Base-by-base conservation (phyloP, 1,140 invertebrate species). In the Drosophila eugracilis region DNA sequence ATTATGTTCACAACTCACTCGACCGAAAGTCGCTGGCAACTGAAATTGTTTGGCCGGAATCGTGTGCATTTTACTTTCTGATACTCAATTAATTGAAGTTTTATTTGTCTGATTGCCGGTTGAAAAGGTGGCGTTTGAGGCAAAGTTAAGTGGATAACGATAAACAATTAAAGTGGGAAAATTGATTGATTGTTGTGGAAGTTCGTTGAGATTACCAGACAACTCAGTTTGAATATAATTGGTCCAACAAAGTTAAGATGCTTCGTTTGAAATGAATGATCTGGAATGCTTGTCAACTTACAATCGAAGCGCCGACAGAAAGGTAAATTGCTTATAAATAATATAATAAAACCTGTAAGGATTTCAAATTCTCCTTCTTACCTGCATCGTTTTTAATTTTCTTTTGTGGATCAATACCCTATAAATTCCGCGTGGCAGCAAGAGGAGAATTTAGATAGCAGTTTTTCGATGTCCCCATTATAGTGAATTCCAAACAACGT, bases 21-120 rank as follows among this genome's bases (percentile, higher is more conserved):
- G 41, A 5, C 14, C 41, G 24, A 50, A 49, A 30, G 24, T 37
- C 10, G 21, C 37, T 12, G 45, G 34, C 45, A 44, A 21, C 22
- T 6, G 37, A 42, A 67, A 67, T 67, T 32, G 60, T 67, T 67
- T 41, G 54, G 30, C 55, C 47, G 55, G 59, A 52, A 66, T 66
- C 78, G 66, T 59, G 41, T 50, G 14, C 49, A 65, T 59, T 78
- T 83, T 45, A 67, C 62, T 84, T 60, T 75, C 54, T 37, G 52
- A 67, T 83, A 84, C 62, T 78, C 75, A 85, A 84, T 84, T 84
- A 84, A 84, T 85, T 79, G 76, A 79, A 84, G 72, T 73, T 84
- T 76, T 85, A 85, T 84, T 84, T 69, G 53, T 42, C 52, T 55
- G 59, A 67, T 79, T 65, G 70, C 36, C 24, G 14, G 50, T 26